A percentile compares a stretch with the other conserved stretches of the same genome.
Conservation (phyloP, 2,888 invertebrate species). For the Amaurobius ferox region DNA sequence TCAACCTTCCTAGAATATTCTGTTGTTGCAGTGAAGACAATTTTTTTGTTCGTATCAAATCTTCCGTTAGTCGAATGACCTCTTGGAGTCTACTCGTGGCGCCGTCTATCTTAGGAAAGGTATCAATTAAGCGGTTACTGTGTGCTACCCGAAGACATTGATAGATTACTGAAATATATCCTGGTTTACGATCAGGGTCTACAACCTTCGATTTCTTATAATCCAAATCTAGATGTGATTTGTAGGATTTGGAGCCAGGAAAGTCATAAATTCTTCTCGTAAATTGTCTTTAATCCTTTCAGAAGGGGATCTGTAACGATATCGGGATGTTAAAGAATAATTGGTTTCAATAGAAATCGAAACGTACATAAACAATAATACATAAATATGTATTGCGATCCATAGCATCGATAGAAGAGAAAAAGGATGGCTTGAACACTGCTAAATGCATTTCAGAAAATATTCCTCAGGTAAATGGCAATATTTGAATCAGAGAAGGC, state of each 20-base stretch:
- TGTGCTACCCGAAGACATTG: constrained; percentile 36
- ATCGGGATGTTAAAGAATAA: too few relatives aligned
- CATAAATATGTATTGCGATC: too few relatives aligned
- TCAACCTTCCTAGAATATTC: not conserved
- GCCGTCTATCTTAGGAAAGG: constrained; percentile 52
- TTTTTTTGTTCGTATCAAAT: constrained; percentile 36
- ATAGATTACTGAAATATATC: constrained; percentile 42
- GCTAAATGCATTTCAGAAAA: too few relatives aligned
- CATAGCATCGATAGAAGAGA: too few relatives aligned
- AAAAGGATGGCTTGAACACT: too few relatives aligned
- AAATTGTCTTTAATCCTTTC: too few relatives aligned
- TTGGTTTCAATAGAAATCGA: too few relatives aligned
- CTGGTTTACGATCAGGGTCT: constrained; percentile 46
- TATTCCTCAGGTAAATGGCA: too few relatives aligned
- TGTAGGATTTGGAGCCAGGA: not conserved
- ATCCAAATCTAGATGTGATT: not conserved
- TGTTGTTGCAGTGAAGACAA: not conserved
- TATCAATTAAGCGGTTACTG: constrained; percentile 55
- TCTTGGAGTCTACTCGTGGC: constrained; percentile 36
- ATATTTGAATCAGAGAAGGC: too few relatives aligned
- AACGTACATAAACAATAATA: too few relatives aligned
- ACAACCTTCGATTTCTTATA: constrained; percentile 26
- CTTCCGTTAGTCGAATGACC: constrained; percentile 59
- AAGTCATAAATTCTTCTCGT: too few relatives aligned
- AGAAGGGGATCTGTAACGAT: too few relatives aligned